Percentiles rank a stretch among this genome's conserved stretches.
These are phyloP conservation scores for Uria lomvia DNA, from an alignment of 2,113 vertebrate genomes.

Conservation along the genomic window DNA sequence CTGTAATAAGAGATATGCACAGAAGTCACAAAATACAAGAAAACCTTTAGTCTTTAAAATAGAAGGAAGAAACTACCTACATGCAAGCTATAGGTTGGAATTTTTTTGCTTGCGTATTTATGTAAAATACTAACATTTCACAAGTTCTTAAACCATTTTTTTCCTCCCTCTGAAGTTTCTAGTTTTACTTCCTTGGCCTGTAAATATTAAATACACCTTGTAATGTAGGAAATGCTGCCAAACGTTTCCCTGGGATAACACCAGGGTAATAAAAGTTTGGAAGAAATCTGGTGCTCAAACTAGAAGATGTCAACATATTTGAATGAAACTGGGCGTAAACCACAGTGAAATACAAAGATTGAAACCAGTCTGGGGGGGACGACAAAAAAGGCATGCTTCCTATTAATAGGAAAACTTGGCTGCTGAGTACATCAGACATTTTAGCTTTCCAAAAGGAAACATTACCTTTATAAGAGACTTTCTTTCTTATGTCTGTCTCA, in stretches of 20 bases:
- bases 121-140: neutral
- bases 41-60: neutral
- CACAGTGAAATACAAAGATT: neutral
- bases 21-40: neutral
- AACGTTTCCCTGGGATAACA: neutral
- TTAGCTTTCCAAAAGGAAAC: constrained; percentile 35
- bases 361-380: neutral
- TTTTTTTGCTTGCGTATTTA: neutral
- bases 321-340: neutral
- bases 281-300: neutral
- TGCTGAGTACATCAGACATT: constrained; percentile 3
- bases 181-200: neutral
- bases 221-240: neutral
- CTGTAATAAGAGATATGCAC: neutral
- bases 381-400: neutral
- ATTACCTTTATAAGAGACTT: constrained; percentile 10
- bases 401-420: neutral
- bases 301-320: neutral
- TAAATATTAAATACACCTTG: neutral
- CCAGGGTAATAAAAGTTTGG: neutral
- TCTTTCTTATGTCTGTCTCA: constrained; percentile 4
- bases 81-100: neutral
- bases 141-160: neutral
- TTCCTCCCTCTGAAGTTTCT: neutral
- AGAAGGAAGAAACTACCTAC: neutral